phyloP scores from a whole-genome alignment of 1,140 invertebrate species.

The Drosophila oshimai region DNA sequence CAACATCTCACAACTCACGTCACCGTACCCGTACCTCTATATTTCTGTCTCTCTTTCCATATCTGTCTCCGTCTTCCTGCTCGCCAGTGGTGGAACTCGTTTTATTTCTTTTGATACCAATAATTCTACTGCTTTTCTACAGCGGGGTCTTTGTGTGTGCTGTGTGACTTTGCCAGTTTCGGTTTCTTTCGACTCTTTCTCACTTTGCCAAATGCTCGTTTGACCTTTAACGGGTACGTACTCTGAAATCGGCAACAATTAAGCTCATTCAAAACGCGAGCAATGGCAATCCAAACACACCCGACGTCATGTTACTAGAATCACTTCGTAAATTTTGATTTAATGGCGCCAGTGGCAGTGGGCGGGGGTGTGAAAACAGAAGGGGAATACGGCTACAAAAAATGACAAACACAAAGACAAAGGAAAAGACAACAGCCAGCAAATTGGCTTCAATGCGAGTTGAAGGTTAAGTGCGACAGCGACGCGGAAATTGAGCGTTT shows the following conservation, averaged over 20 bases:
- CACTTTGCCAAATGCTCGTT: constrained; percentile 60
- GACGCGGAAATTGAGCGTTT: constrained; percentile 53
- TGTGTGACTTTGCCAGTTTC: constrained; percentile 32
- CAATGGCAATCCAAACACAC: constrained; percentile 52
- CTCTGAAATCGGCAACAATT: constrained; percentile 65
- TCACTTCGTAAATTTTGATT: constrained; percentile 67
- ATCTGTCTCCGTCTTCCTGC: constrained; percentile 17
- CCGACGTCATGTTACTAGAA: constrained; percentile 55
- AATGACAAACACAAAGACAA: background rate
- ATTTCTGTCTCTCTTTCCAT: background rate
- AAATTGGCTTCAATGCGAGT: constrained; percentile 76
- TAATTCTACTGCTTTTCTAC: constrained; percentile 58
- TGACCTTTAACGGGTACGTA: constrained; percentile 71
- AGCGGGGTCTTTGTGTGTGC: background rate
- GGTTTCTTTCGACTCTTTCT: constrained; percentile 22
- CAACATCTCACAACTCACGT: too few species aligned
- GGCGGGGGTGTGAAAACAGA: constrained; percentile 32
- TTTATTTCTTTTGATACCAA: constrained; percentile 57
- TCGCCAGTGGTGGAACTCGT: constrained; percentile 57
- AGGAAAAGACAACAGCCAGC: constrained; percentile 5
- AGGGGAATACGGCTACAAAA: background rate
- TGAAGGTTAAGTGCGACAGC: constrained; percentile 70
- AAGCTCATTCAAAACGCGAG: constrained; percentile 77
- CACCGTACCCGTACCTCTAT: constrained; percentile 8
- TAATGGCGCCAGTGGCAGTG: constrained; percentile 31